Evolutionary conservation across 1,140 invertebrate species (phyloP), one percentile per base, ranked within the genome.

Genomic region (Pseudomyrmex cubaensis): DNA sequence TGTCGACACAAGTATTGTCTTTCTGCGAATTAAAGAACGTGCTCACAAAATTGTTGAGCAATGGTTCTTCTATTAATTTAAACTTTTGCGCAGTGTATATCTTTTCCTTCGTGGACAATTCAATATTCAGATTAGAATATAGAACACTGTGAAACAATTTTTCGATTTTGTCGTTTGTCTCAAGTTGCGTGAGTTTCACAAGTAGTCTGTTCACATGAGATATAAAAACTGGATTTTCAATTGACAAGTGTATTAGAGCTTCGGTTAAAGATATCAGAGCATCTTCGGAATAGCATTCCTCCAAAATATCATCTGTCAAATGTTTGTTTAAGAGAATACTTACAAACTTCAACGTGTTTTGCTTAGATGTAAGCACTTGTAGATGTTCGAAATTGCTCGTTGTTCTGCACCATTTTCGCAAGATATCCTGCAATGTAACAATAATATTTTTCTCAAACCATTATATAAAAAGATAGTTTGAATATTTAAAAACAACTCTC

Each of bases 41-140:
- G 13, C 57, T 50, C 0, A 85, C 5, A 69, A 93, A 92, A 83
- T 82, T 82, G 20, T 92, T 78, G 2, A 90, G 52, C 15, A 94
- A 64, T n/a, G 92, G 91, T 67, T 89, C 77, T 72, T 93, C 92
- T 61, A 94, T 90, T 22, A 92, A 82, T 78, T 91, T 70, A 25
- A 72, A 83, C 9, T 48, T 87, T 46, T 92, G 88, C 1, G 74
- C 73, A 12, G 62, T 22, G 80, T 92, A 93, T 56, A 94, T 89
- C 46, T 78, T 76, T 85, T 94, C 91, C 25, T 92, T 78, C 0
- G 84, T 83, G 2, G 59, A 63, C 8, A 85, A 62, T n/a, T 89
- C 69, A 10, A 93, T 75, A 22, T 86, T 59, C 5, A 91, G 66
- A 63, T 85, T 44, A 17, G 87, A 74, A 2, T 72, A 76, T n/a